phyloP scores from a whole-genome alignment of 2,888 invertebrate species.

The Drepana falcataria region DNA sequence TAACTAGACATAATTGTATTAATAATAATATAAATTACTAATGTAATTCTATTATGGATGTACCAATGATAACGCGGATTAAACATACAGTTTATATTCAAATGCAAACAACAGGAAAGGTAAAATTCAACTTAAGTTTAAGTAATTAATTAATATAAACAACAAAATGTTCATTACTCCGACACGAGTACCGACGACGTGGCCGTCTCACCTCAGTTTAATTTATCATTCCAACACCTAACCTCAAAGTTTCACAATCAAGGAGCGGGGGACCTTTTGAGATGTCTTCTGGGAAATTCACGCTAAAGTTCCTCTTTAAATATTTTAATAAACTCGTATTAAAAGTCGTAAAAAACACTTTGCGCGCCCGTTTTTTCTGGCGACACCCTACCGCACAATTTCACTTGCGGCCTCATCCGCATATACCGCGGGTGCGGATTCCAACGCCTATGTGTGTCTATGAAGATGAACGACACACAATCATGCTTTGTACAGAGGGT shows the following conservation, averaged over 20 bases:
- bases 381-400: slow-evolving; percentile 49
- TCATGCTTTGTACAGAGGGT: slow-evolving; percentile 49
- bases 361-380: slow-evolving; percentile 59
- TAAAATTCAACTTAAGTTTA: too few relatives aligned
- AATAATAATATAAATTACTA: too few relatives aligned
- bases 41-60: too few relatives aligned
- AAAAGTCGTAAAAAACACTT: slow-evolving; percentile 77
- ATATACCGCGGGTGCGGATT: slow-evolving; percentile 5
- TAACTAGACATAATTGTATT: too few relatives aligned
- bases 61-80: too few relatives aligned
- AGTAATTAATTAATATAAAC: too few relatives aligned
- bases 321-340: slow-evolving; percentile 78
- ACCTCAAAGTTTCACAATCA: slow-evolving; percentile 51
- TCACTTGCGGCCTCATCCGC: slow-evolving; percentile 35
- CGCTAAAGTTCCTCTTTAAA: slow-evolving; percentile 72
- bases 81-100: too few relatives aligned
- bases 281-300: slow-evolving; percentile 74
- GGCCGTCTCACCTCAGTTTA: slow-evolving; percentile 50
- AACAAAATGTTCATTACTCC: slow-evolving; percentile 42
- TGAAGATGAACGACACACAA: slow-evolving; percentile 12
- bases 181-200: slow-evolving; percentile 41
- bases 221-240: slow-evolving; percentile 67
- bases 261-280: slow-evolving; percentile 52
- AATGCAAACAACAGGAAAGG: too few relatives aligned
- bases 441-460: slow-evolving; percentile 10